These are phyloP conservation scores for Anthophora plumipes DNA, from an alignment of 2,888 invertebrate genomes.

Conservation along the genomic window DNA sequence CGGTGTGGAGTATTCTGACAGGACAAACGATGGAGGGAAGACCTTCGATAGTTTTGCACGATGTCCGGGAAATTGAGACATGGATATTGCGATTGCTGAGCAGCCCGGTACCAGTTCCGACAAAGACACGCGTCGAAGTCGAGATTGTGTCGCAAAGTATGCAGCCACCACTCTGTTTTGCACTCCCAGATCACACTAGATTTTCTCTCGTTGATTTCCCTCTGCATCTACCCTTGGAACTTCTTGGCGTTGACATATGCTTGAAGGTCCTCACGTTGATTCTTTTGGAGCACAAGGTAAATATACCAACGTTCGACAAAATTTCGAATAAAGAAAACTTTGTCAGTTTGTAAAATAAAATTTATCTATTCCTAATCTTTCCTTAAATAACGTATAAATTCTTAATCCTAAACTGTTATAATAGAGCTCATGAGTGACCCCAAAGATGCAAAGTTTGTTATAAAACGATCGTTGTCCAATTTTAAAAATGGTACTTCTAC, in stretches of 20 bases:
- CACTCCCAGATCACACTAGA: conserved; percentile 98
- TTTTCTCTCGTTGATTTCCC: conserved; percentile 99
- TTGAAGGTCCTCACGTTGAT: conserved; percentile 98
- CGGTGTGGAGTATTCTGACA: conserved; percentile 98
- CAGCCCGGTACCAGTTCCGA: conserved; percentile 99
- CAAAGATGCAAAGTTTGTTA: no score
- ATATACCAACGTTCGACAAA: no score
- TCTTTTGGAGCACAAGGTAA: conserved; percentile 97
- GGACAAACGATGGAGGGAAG: conserved; percentile 92
- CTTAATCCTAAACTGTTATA: no score
- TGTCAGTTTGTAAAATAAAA: no score
- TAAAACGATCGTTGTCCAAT: no score
- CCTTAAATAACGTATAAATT: no score
- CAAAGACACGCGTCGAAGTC: conserved; percentile 91
- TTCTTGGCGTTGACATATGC: conserved; percentile 99
- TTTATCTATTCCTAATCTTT: no score
- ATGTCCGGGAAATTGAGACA: conserved; percentile 98
- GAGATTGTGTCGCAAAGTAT: conserved; percentile 95
- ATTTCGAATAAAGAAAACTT: no score
- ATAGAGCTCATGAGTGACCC: no score
- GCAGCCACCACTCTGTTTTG: conserved; percentile 95
- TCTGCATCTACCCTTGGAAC: conserved; percentile 97
- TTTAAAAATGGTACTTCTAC: no score
- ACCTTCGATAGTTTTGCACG: conserved; percentile 96
- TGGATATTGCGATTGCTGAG: conserved; percentile 98